Conservation (phyloP, 2,113 vertebrate genomes). For the Nothoprocta perdicaria region DNA sequence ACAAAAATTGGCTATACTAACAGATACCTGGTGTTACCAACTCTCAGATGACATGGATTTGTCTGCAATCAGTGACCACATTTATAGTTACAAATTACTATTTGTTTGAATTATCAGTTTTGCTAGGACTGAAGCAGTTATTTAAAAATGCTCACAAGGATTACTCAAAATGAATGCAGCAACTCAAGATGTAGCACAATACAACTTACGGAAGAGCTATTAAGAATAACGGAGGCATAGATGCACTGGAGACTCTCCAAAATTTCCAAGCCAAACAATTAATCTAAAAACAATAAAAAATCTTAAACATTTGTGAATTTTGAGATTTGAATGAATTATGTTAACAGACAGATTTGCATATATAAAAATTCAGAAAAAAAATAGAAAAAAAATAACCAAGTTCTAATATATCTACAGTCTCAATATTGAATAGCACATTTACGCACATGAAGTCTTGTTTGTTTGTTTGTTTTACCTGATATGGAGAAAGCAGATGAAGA, state of each 20-base stretch:
- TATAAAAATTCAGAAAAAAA: background rate
- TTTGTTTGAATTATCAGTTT: background rate
- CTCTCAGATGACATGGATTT: background rate
- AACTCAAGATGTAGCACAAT: background rate
- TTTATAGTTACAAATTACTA: background rate
- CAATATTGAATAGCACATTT: background rate
- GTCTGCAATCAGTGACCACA: background rate
- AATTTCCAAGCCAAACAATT: slow-evolving; percentile 86
- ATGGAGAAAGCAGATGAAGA: slow-evolving; percentile 76
- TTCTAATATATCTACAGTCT: background rate
- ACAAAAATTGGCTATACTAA: background rate
- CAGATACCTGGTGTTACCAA: background rate
- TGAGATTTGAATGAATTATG: background rate
- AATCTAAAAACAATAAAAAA: slow-evolving; percentile 69
- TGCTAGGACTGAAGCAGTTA: background rate
- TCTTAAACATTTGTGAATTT: background rate
- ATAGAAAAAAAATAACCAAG: background rate
- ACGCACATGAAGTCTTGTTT: background rate
- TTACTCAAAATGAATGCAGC: background rate
- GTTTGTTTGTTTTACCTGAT: slow-evolving; percentile 73
- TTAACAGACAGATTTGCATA: background rate
- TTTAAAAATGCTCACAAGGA: background rate
- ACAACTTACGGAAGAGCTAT: slow-evolving; percentile 80
- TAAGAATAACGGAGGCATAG: slow-evolving; percentile 77
- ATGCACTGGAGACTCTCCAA: slow-evolving; percentile 71